These are phyloP conservation scores for Neodiprion virginianus DNA, from an alignment of 1,140 invertebrate genomes.

Conservation along the genomic window DNA sequence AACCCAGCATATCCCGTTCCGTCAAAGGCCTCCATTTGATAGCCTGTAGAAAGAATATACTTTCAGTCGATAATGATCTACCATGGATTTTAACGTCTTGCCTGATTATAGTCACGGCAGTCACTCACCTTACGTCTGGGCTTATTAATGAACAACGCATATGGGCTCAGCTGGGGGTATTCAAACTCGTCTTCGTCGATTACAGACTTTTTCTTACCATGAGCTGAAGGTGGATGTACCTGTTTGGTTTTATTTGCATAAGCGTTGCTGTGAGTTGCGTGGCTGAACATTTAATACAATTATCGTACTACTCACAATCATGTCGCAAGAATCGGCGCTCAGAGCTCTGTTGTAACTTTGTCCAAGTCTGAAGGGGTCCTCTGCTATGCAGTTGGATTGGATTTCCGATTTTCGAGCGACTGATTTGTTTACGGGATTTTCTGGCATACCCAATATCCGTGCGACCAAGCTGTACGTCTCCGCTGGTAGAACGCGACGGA, in stretches of 20 bases:
- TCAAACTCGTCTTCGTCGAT: conserved; percentile 19
- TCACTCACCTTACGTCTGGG: conserved; percentile 44
- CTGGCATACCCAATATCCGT: conserved; percentile 41
- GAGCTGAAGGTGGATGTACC: conserved; percentile 45
- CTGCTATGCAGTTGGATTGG: not conserved
- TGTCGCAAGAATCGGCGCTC: not conserved
- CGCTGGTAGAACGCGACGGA: conserved; percentile 41
- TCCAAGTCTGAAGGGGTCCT: not conserved
- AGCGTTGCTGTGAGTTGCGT: not conserved
- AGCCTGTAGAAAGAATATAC: conserved; percentile 31
- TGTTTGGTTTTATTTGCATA: conserved; percentile 12
- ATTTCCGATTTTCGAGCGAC: not conserved
- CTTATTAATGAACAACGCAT: conserved; percentile 46
- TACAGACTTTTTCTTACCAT: conserved; percentile 15
- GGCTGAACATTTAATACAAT: not conserved
- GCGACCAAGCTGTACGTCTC: conserved; percentile 45
- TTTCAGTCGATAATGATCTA: too few species aligned
- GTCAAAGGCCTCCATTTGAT: conserved; percentile 46
- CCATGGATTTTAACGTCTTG: not conserved
- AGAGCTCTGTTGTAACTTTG: not conserved
- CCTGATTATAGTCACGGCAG: not conserved
- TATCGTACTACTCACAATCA: not conserved
- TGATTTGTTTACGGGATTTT: not conserved
- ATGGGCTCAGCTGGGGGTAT: conserved; percentile 42
- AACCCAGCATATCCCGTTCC: conserved; percentile 42